phyloP scores from a whole-genome alignment of 2,113 vertebrate species.

The Eublepharis macularius region DNA sequence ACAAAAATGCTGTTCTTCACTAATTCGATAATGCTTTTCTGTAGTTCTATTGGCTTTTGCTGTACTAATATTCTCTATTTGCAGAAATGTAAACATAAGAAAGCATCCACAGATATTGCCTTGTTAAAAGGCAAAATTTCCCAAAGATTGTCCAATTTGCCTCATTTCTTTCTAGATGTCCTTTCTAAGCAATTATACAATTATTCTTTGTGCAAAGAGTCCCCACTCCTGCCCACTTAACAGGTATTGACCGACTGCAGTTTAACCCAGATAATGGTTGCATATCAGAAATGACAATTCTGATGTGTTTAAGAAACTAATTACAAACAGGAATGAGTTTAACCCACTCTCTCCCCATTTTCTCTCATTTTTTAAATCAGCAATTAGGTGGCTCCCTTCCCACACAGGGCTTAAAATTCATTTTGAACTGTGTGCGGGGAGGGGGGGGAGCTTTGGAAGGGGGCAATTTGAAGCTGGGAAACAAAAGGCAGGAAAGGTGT shows the following conservation, averaged over 20 bases:
- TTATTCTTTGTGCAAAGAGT: slow-evolving; percentile 60
- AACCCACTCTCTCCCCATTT: too few relatives aligned
- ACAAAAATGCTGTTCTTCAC: not conserved
- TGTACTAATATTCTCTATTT: slow-evolving; percentile 28
- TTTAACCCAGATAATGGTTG: slow-evolving; percentile 35
- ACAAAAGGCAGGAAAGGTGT: not conserved
- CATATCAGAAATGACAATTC: not conserved
- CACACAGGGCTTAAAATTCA: too few relatives aligned
- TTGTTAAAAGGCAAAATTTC: slow-evolving; percentile 58
- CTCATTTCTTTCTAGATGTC: slow-evolving; percentile 52
- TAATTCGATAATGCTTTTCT: not conserved
- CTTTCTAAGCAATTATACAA: slow-evolving; percentile 63
- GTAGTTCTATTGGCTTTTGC: not conserved
- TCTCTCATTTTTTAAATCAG: too few relatives aligned
- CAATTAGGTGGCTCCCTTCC: too few relatives aligned
- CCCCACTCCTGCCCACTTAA: slow-evolving; percentile 37
- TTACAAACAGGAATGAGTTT: slow-evolving; percentile 24
- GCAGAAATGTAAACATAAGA: slow-evolving; percentile 61
- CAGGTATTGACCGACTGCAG: slow-evolving; percentile 46
- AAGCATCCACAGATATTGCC: slow-evolving; percentile 38
- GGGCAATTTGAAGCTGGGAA: not conserved
- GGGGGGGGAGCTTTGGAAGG: not conserved
- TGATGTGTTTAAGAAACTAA: slow-evolving; percentile 32
- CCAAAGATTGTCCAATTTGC: slow-evolving; percentile 43
- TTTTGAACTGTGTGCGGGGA: too few relatives aligned